Percentiles rank a stretch among this genome's conserved stretches.
Evolutionary conservation across 2,888 invertebrate genomes (phyloP).

Genomic region (Lamellibrachia columna): DNA sequence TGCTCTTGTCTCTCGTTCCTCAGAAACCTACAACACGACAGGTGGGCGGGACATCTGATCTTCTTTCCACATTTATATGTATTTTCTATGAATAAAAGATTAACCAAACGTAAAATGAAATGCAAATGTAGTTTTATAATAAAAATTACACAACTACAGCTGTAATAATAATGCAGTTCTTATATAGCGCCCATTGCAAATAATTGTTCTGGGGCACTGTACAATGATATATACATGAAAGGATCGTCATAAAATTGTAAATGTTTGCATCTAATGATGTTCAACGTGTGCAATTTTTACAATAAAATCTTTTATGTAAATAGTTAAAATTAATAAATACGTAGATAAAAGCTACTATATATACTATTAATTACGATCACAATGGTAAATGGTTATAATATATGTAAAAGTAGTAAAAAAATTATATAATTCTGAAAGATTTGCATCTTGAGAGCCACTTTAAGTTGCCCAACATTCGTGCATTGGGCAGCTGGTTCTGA

Average conservation of each 20-base stretch:
- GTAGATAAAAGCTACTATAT: neutral
- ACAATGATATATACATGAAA: neutral
- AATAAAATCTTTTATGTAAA: too few relatives aligned
- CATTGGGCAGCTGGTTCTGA: too few relatives aligned
- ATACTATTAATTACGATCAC: neutral
- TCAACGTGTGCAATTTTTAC: too few relatives aligned
- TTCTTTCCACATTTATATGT: neutral
- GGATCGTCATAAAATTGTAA: too few relatives aligned
- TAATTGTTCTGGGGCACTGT: neutral
- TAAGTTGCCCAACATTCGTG: too few relatives aligned
- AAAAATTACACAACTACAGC: neutral
- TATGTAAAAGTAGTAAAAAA: neutral
- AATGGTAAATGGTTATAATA: neutral
- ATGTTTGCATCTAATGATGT: too few relatives aligned
- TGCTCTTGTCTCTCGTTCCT: constrained; percentile 60
- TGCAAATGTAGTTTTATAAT: neutral
- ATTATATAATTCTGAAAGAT: too few relatives aligned
- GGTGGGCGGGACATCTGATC: constrained; percentile 35
- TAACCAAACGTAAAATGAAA: neutral
- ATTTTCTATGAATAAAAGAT: neutral
- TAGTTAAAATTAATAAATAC: too few relatives aligned
- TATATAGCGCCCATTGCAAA: neutral
- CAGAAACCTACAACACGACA: constrained; percentile 55
- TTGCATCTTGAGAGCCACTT: too few relatives aligned
- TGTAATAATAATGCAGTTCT: neutral